Conservation (phyloP, 1,140 invertebrate genomes). For the Ooceraea biroi region DNA sequence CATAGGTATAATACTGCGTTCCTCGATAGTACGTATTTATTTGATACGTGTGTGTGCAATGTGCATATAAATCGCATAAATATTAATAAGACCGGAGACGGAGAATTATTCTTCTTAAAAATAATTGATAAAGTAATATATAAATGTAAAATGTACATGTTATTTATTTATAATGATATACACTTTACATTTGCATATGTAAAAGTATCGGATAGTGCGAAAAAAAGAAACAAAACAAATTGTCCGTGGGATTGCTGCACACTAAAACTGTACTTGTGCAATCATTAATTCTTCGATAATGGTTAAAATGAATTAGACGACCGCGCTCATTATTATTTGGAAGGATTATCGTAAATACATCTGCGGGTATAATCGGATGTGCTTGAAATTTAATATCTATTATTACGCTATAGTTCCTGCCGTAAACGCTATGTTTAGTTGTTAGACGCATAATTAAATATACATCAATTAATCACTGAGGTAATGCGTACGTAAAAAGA, state of each 20-base stretch:
- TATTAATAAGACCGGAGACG: no score
- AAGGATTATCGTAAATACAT: slow-evolving; percentile 61
- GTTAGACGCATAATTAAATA: slow-evolving; percentile 62
- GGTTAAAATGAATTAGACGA: slow-evolving; percentile 54
- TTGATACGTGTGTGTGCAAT: background rate
- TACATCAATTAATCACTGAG: slow-evolving; percentile 45
- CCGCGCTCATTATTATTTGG: slow-evolving; percentile 59
- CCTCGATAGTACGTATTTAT: background rate
- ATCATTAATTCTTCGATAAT: slow-evolving; percentile 57
- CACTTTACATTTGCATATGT: background rate
- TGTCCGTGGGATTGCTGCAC: background rate
- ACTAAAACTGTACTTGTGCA: slow-evolving; percentile 33
- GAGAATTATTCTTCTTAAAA: no score
- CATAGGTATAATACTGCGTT: background rate
- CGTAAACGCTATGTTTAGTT: slow-evolving; percentile 49
- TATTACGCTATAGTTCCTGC: slow-evolving; percentile 48
- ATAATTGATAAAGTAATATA: no score
- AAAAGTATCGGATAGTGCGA: background rate
- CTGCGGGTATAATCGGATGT: slow-evolving; percentile 58
- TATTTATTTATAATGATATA: no score
- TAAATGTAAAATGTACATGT: no score
- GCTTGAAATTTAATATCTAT: slow-evolving; percentile 64
- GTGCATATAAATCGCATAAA: background rate
- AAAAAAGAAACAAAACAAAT: background rate
- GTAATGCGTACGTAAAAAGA: slow-evolving; percentile 44